Percentiles rank a stretch among this genome's conserved stretches.
Conservation (phyloP, 2,797 vertebrate species). For the Rhinella marina region DNA sequence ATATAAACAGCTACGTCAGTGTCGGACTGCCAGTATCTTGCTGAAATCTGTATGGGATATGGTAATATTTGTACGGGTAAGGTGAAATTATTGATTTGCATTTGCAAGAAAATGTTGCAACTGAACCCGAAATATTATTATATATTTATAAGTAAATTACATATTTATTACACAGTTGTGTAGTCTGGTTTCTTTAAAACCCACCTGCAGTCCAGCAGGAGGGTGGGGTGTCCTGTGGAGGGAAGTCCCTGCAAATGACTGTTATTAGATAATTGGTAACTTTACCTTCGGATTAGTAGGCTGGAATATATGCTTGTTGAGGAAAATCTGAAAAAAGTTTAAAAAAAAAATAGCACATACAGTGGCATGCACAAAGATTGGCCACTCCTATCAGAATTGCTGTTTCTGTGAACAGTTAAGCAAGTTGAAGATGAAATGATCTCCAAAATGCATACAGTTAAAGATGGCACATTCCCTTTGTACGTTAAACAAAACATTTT, state of each 20-base stretch:
- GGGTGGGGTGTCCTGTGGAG: neutral
- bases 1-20: slow-evolving; percentile 80
- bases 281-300: neutral
- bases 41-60: slow-evolving; percentile 82
- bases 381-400: too few relatives aligned
- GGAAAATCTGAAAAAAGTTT: too few relatives aligned
- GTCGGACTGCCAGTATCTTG: slow-evolving; percentile 77
- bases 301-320: neutral
- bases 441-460: too few relatives aligned
- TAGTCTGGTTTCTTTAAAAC: neutral
- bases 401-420: too few relatives aligned
- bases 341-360: too few relatives aligned
- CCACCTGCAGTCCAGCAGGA: neutral
- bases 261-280: neutral
- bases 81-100: neutral
- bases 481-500: too few relatives aligned
- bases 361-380: too few relatives aligned
- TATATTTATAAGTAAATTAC: neutral
- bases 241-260: neutral
- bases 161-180: neutral
- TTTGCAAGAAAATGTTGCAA: neutral
- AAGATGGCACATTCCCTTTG: too few relatives aligned
- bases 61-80: slow-evolving; percentile 80
- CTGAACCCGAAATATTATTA: neutral
- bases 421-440: too few relatives aligned